phyloP scores from a whole-genome alignment of 2,888 invertebrate species.

The Acleris holmiana region DNA sequence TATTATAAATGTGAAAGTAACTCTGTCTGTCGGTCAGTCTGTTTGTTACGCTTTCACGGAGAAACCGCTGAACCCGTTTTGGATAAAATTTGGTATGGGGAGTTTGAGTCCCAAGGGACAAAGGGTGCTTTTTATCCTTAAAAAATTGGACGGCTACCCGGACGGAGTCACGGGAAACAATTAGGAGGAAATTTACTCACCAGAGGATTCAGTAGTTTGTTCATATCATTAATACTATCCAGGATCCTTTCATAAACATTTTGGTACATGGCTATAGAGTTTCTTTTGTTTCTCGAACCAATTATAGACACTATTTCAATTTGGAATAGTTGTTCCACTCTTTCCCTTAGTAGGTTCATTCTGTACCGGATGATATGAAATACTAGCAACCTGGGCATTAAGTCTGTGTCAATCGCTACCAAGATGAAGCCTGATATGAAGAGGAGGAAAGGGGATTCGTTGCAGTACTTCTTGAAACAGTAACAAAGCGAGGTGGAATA shows the following conservation, averaged over 20 bases:
- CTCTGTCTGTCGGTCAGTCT: too few relatives aligned
- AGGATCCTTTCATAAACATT: slow-evolving; percentile 28
- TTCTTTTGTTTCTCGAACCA: slow-evolving; percentile 8
- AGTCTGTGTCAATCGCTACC: slow-evolving; percentile 31
- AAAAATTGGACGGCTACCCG: too few relatives aligned
- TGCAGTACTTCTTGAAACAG: slow-evolving; percentile 23
- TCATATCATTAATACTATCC: slow-evolving; percentile 14
- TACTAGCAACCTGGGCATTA: slow-evolving; percentile 29
- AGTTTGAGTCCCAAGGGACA: too few relatives aligned
- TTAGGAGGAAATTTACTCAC: slow-evolving; percentile 29
- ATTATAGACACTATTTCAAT: slow-evolving; percentile 3
- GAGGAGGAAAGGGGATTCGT: slow-evolving; percentile 8
- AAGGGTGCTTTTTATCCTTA: too few relatives aligned
- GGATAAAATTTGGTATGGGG: too few relatives aligned
- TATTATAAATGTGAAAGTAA: too few relatives aligned
- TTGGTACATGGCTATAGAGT: slow-evolving; percentile 9
- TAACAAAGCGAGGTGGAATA: slow-evolving; percentile 29
- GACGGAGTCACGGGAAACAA: too few relatives aligned
- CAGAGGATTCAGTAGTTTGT: slow-evolving; percentile 20
- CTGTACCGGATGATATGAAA: slow-evolving; percentile 28
- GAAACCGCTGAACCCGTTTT: too few relatives aligned
- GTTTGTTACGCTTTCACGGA: too few relatives aligned
- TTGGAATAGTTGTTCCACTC: slow-evolving; percentile 19
- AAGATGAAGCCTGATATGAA: slow-evolving; percentile 23
- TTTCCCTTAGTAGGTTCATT: slow-evolving; percentile 21